Evolutionary conservation across 2,888 invertebrate genomes (phyloP).

Genomic region (Zygogramma bicolorata): DNA sequence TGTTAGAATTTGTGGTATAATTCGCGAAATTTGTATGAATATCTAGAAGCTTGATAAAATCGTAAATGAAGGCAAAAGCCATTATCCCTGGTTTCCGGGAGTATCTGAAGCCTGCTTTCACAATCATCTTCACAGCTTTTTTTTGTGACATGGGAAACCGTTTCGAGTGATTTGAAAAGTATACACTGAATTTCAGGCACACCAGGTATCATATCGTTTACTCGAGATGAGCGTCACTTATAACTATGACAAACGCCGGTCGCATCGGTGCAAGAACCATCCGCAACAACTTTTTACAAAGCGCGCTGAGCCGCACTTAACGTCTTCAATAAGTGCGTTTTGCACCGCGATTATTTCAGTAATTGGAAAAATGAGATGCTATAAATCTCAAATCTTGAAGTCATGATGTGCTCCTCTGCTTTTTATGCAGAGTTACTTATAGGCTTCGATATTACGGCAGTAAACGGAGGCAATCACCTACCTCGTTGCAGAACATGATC

Average conservation of each 20-base stretch:
- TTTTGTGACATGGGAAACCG: too few relatives aligned
- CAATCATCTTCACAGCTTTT: too few relatives aligned
- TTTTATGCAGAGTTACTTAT: constrained; percentile 30
- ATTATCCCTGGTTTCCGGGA: too few relatives aligned
- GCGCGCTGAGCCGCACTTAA: constrained; percentile 16
- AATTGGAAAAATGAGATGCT: constrained; percentile 35
- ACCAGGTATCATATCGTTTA: background rate
- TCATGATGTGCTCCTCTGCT: constrained; percentile 26
- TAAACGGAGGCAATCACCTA: constrained; percentile 11
- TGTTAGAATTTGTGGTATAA: too few relatives aligned
- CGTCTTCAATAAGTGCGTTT: constrained; percentile 27
- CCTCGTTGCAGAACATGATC: constrained; percentile 8
- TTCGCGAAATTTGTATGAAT: too few relatives aligned
- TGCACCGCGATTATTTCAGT: constrained; percentile 30
- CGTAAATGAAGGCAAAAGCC: too few relatives aligned
- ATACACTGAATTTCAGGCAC: too few relatives aligned
- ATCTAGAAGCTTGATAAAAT: too few relatives aligned
- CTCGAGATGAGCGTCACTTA: constrained; percentile 2
- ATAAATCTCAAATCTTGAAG: constrained; percentile 31
- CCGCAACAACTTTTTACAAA: constrained; percentile 30
- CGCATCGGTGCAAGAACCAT: constrained; percentile 24
- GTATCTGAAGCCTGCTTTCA: too few relatives aligned
- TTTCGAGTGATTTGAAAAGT: too few relatives aligned
- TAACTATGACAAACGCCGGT: constrained; percentile 24
- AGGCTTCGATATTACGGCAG: constrained; percentile 9